Conservation (phyloP, 2,888 invertebrate genomes). For the Tiliacea citrago region DNA sequence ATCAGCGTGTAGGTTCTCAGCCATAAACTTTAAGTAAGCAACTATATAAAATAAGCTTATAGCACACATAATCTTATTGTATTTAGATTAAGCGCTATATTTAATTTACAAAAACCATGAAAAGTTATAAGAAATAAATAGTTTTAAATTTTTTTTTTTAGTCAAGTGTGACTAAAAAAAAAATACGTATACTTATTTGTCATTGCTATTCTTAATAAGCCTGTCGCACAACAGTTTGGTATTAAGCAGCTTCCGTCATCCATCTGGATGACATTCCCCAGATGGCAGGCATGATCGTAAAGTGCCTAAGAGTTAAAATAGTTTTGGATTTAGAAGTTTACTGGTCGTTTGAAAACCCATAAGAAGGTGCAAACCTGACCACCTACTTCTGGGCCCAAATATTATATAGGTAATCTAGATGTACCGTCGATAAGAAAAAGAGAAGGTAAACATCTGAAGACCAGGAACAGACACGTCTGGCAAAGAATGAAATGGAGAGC, state of each 20-base stretch:
- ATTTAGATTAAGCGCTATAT: too few relatives aligned
- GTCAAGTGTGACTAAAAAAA: conserved; percentile 44
- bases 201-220: conserved; percentile 29
- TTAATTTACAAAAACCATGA: too few relatives aligned
- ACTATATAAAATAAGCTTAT: too few relatives aligned
- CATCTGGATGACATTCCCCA: conserved; percentile 16
- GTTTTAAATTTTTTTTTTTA: too few relatives aligned
- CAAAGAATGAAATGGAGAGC: background rate
- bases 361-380: background rate
- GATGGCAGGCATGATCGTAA: background rate
- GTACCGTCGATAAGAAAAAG: too few relatives aligned
- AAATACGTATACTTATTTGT: conserved; percentile 26
- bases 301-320: background rate
- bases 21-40: too few relatives aligned
- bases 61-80: too few relatives aligned
- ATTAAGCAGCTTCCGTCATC: conserved; percentile 32
- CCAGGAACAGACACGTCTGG: background rate
- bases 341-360: background rate
- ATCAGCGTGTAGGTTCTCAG: too few relatives aligned
- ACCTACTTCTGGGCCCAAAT: background rate
- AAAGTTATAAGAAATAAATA: too few relatives aligned
- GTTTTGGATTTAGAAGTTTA: background rate
- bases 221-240: conserved; percentile 7
- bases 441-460: too few relatives aligned
- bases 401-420: background rate